Base-by-base conservation (phyloP, 2,797 vertebrate genomes). In the Enteromius unitaeniatus region DNA sequence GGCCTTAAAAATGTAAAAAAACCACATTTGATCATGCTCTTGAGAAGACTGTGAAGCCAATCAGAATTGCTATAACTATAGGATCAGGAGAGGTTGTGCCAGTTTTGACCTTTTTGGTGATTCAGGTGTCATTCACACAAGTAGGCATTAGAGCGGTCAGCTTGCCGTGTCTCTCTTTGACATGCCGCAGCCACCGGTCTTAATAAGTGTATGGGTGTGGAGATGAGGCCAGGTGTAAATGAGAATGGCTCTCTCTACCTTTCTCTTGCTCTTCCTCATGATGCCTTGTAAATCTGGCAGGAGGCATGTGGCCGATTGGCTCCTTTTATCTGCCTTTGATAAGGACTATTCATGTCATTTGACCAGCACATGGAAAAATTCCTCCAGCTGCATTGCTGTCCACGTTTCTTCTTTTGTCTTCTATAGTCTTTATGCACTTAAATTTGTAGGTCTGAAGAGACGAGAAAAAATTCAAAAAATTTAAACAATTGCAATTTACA, bases 51-150 rank as follows among this genome's bases (percentile, higher is more conserved):
- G 15, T 65, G 58, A 75, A 75, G 45, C 47, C 1, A 53, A 82
- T 75, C 73, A 40, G 10, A 69, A 69, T 81, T 69, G 21, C 51
- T 67, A n/a, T n/a, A 67, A 75, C 47, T 17, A 37, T 73, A 55
- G 34, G 60, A 45, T 81, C 31, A 28, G 28, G 49, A 28, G 26
- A 79, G 34, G 28, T 68, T 69, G 21, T 78, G 64, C 31, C 45
- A 42, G 72, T 82, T 49, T 75, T 78, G 79, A 82, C 84, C 72
- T 70, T 77, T 81, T 70, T 81, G 51, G 45, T 15, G 68, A 81
- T 82, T 72, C 49, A 37, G 37, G n/a, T 60, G 72, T 77, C 79
- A 78, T 58, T 85, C 79, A 69, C 51, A 77, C 28, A n/a, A 58
- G 34, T 23, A 10, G 4, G 10, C 45, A 60, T 65, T 21, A 51